phyloP scores from a whole-genome alignment of 2,113 vertebrate genomes.

The Bufo bufo region DNA sequence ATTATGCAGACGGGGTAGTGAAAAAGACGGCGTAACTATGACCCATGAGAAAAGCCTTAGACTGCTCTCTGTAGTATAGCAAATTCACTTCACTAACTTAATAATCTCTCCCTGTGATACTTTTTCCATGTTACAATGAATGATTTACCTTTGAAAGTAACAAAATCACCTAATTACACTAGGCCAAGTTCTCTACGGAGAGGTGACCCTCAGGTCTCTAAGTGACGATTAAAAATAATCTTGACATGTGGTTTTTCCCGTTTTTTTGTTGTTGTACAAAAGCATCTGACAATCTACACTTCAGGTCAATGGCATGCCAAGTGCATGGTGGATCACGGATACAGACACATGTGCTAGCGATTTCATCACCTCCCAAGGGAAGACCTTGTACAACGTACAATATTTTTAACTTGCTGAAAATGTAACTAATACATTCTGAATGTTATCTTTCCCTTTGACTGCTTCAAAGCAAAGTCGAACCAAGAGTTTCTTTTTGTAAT shows the following conservation, averaged over 20 bases:
- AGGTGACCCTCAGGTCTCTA: constrained; percentile 43
- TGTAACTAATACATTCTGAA: constrained; percentile 21
- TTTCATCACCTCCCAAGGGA: constrained; percentile 63
- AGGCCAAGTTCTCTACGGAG: constrained; percentile 48
- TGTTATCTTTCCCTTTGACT: constrained; percentile 13
- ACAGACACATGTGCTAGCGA: constrained; percentile 72
- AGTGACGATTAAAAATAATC: constrained; percentile 52
- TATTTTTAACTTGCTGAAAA: constrained; percentile 62
- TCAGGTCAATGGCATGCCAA: constrained; percentile 69
- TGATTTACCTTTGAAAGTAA: constrained; percentile 55
- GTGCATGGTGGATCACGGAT: constrained; percentile 70
- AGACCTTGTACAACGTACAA: constrained; percentile 61
- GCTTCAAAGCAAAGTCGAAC: neutral
- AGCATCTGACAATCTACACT: constrained; percentile 75
- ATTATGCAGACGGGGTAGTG: constrained; percentile 51
- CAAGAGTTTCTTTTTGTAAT: constrained; percentile 23
- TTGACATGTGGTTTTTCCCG: neutral
- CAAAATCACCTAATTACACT: constrained; percentile 39
- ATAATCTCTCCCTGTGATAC: constrained; percentile 13
- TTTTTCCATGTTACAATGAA: constrained; percentile 41
- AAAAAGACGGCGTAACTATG: constrained; percentile 26
- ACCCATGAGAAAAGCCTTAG: constrained; percentile 8
- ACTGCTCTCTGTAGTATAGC: constrained; percentile 26
- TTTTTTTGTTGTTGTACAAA: constrained; percentile 63
- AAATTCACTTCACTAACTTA: constrained; percentile 44